Evolutionary conservation across 2,797 vertebrate species (phyloP).

Genomic region (Chanos chanos): DNA sequence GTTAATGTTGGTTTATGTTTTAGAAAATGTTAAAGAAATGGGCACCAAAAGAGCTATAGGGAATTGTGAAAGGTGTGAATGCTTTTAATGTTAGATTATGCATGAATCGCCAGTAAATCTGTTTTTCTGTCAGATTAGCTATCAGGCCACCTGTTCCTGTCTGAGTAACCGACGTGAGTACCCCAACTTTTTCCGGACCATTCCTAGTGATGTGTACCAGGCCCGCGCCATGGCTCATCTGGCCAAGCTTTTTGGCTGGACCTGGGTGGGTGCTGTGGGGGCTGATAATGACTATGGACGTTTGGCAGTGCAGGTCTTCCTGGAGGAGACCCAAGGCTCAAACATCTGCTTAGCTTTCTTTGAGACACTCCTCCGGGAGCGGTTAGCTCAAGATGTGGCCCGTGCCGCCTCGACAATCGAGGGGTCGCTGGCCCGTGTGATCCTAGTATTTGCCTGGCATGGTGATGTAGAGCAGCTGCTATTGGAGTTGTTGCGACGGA

Average conservation of each 20-base stretch:
- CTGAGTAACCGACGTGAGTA: constrained; percentile 50
- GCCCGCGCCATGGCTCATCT: constrained; percentile 64
- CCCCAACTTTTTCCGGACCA: constrained; percentile 59
- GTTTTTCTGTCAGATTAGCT: constrained; percentile 62
- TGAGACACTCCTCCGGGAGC: constrained; percentile 58
- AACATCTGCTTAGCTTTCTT: constrained; percentile 69
- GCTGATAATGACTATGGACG: constrained; percentile 67
- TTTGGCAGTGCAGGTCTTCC: constrained; percentile 63
- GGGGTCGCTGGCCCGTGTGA: constrained; percentile 63
- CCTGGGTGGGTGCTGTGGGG: constrained; percentile 66
- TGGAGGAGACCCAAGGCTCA: constrained; percentile 53
- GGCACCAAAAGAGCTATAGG: background rate
- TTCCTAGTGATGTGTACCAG: constrained; percentile 57
- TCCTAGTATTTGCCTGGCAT: constrained; percentile 68
- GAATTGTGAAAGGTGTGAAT: background rate
- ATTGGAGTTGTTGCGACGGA: constrained; percentile 55
- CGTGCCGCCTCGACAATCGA: constrained; percentile 59
- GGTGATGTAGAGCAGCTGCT: constrained; percentile 62
- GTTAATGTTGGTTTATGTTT: background rate
- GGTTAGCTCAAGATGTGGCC: constrained; percentile 54
- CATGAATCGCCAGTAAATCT: background rate
- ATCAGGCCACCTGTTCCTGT: constrained; percentile 61
- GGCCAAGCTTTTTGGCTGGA: constrained; percentile 66
- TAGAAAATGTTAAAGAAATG: background rate
- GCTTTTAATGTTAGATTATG: background rate